A percentile compares a stretch with the other conserved stretches of the same genome.
phyloP scores from a whole-genome alignment of 37 sponge, comb jelly and placozoan species.

The Bolinopsis microptera region DNA sequence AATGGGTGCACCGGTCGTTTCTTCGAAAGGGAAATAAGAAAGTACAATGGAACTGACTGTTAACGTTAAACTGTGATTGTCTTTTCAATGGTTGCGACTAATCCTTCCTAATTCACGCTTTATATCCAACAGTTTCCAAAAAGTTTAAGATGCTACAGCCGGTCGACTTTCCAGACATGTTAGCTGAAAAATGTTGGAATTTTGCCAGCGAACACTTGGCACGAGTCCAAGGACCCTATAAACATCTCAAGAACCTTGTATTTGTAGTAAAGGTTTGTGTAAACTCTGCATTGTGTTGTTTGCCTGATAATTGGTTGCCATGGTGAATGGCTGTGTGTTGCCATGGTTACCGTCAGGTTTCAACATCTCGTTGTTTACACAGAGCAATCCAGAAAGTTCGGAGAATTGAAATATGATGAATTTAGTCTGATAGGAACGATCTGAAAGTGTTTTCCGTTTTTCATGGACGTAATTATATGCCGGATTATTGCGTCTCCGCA shows the following conservation, averaged over 20 bases:
- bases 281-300: background rate
- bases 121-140: background rate
- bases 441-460: too few species aligned
- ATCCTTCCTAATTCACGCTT: background rate
- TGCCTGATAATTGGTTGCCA: background rate
- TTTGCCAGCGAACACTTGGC: background rate
- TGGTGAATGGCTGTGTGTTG: background rate
- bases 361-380: background rate
- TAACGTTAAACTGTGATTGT: too few species aligned
- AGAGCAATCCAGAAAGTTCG: background rate
- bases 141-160: background rate
- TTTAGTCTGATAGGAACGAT: too few species aligned
- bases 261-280: slow-evolving; percentile 2
- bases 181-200: slow-evolving; percentile 22
- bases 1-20: too few species aligned
- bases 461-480: too few species aligned
- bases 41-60: too few species aligned
- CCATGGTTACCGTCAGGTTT: background rate
- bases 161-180: slow-evolving; percentile 27
- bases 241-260: background rate
- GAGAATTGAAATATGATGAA: background rate
- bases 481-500: too few species aligned
- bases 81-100: too few species aligned
- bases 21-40: too few species aligned
- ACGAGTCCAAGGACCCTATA: background rate